Base-by-base conservation (phyloP, 2,888 invertebrate genomes). In the Plagodis dolabraria region DNA sequence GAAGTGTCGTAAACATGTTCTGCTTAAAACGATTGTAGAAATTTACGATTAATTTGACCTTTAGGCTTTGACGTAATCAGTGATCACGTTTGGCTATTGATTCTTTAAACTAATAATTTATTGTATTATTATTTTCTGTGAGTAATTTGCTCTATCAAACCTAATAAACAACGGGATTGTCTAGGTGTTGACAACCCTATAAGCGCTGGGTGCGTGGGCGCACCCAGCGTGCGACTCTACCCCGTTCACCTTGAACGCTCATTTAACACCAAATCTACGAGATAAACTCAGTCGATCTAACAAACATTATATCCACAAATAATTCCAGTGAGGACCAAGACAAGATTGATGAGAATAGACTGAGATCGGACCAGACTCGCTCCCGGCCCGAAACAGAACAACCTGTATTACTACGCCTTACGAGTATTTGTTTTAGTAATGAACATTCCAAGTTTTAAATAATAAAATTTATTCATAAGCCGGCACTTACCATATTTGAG, bases 341-440 rank as follows among this genome's bases (percentile, higher is more conserved):
- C 12, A 12, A 33, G 11, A 34, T 35, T 10, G 36, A 43, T 11
- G 12, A 11, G 7, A 5, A 6, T 12, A 7, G 12, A 0, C 12
- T 11, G 22, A 22, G 22, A 22, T 22, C 22, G 22, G 22, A 22
- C 22, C 22, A 22, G 22, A 50, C n/a, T 51, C 34, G 54, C 56
- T 56, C 43, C 53, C 43, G 12, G 0, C 6, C 43, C 53, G 56
- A 65, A 77, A 77, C 70, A 59, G 80, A 77, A 86, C 91, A 92
- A 74, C 91, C 92, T 92, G 89, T 91, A 85, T 81, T 89, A 91
- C 92, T 91, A 91, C 88, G 86, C 73, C 79, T 78, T 86, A 89
- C 90, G 88, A 86, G 86, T 92, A 91, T 92, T 92, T 92, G 92
- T 92, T 92, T 92, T 92, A 92, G 92, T 92, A 92, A 92, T 92